Evolutionary conservation across 2,888 invertebrate species (phyloP).

Genomic region (Tiliacea citrago): DNA sequence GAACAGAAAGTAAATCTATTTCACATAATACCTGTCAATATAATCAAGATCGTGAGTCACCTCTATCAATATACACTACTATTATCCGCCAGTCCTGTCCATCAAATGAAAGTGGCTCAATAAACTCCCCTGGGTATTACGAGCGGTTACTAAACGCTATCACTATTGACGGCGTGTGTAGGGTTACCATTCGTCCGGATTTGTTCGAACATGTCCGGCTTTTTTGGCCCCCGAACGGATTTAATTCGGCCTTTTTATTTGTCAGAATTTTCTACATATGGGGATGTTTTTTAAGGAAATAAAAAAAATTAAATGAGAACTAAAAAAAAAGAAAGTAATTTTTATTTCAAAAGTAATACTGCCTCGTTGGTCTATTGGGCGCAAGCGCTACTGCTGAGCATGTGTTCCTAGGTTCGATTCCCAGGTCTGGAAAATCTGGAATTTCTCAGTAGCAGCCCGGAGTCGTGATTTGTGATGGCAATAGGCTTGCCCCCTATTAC

Average conservation of each 20-base stretch:
- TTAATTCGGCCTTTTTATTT: not conserved
- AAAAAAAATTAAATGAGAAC: not conserved
- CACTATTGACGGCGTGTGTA: constrained; percentile 39
- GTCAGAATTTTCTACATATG: not conserved
- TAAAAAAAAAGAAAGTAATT: not conserved
- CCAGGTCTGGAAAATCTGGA: not conserved
- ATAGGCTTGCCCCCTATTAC: not conserved
- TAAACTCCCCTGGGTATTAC: constrained; percentile 47
- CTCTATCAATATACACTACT: constrained; percentile 26
- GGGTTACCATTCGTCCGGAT: not conserved
- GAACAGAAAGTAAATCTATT: constrained; percentile 8
- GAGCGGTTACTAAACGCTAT: constrained; percentile 47
- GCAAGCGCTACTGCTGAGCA: not conserved
- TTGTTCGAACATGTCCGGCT: not conserved
- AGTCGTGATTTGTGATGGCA: not conserved
- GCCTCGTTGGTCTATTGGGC: not conserved
- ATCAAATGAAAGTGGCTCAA: constrained; percentile 54
- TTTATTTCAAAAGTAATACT: not conserved
- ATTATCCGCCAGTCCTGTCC: constrained; percentile 37
- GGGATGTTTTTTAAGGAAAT: not conserved
- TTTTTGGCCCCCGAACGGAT: no score
- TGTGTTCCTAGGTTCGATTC: not conserved
- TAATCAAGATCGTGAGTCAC: constrained; percentile 50
- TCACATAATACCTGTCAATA: constrained; percentile 40
- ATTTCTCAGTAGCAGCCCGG: not conserved